Evolutionary conservation across 2,888 invertebrate species (phyloP).

Genomic region (Drosophila rubida): DNA sequence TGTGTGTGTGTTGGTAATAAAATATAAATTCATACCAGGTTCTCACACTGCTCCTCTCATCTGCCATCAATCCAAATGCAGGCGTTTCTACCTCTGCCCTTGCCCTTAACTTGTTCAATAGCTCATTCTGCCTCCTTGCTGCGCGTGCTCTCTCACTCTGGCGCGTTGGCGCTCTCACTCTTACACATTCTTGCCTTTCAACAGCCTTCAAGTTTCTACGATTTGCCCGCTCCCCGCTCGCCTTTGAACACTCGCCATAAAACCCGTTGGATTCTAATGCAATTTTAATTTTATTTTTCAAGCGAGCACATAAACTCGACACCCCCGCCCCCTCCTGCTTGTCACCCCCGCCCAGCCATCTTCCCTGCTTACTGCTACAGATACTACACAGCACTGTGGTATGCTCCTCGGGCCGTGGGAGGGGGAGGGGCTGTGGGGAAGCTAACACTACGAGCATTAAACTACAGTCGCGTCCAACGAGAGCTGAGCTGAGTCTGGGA

Average conservation of each 20-base stretch:
- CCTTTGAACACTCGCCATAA: slow-evolving; percentile 39
- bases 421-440: not conserved
- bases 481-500: not conserved
- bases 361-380: slow-evolving; percentile 1
- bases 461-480: slow-evolving; percentile 41
- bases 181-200: slow-evolving; percentile 53
- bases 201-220: slow-evolving; percentile 72
- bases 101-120: slow-evolving; percentile 6
- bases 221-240: slow-evolving; percentile 19
- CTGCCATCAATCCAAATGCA: slow-evolving; percentile 64
- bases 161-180: not conserved
- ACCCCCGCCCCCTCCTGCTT: slow-evolving; percentile 7
- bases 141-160: not conserved
- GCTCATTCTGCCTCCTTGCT: not conserved
- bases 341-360: not conserved
- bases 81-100: slow-evolving; percentile 19
- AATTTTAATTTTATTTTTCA: slow-evolving; percentile 80
- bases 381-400: slow-evolving; percentile 25
- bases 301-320: slow-evolving; percentile 75
- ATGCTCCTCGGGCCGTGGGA: not conserved
- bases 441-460: slow-evolving; percentile 47
- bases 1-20: slow-evolving; percentile 60
- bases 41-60: slow-evolving; percentile 39
- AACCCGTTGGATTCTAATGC: slow-evolving; percentile 78
- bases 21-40: slow-evolving; percentile 66